phyloP scores from a whole-genome alignment of 2,888 invertebrate genomes.

The Glaucopsyche alexis region DNA sequence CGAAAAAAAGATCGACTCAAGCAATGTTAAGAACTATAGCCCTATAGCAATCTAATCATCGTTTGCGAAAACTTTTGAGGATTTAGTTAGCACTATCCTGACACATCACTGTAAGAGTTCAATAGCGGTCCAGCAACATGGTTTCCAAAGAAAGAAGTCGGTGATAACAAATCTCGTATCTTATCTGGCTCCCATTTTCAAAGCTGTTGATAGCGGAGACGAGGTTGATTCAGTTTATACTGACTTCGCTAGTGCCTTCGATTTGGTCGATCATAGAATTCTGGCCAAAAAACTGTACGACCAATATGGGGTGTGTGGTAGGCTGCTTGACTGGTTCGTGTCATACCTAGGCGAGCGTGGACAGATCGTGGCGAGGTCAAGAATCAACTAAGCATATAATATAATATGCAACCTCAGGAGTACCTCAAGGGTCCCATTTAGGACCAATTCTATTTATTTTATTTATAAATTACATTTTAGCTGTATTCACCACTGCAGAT shows the following conservation, averaged over 20 bases:
- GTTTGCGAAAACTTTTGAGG: background rate
- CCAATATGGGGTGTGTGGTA: background rate
- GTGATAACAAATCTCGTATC: conserved; percentile 22
- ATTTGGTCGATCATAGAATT: conserved; percentile 14
- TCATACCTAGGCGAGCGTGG: too few relatives aligned
- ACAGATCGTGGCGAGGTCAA: background rate
- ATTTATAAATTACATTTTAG: background rate
- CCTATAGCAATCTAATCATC: background rate
- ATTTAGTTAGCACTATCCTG: background rate
- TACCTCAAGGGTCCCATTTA: background rate
- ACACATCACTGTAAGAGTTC: background rate
- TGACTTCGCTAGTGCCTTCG: conserved; percentile 30
- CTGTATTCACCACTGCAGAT: background rate
- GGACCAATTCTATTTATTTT: background rate
- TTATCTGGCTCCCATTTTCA: too few relatives aligned
- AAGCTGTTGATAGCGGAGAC: conserved; percentile 6
- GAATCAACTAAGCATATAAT: background rate
- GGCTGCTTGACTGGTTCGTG: background rate
- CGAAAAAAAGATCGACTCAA: background rate
- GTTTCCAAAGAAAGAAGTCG: conserved; percentile 1
- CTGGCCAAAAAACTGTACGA: background rate
- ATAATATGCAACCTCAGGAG: background rate
- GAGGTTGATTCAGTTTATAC: conserved; percentile 29
- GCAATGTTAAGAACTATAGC: background rate
- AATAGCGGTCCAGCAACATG: background rate